phyloP scores from a whole-genome alignment of 92 coral and sea anemone genomes.

The Palythoa grandis region DNA sequence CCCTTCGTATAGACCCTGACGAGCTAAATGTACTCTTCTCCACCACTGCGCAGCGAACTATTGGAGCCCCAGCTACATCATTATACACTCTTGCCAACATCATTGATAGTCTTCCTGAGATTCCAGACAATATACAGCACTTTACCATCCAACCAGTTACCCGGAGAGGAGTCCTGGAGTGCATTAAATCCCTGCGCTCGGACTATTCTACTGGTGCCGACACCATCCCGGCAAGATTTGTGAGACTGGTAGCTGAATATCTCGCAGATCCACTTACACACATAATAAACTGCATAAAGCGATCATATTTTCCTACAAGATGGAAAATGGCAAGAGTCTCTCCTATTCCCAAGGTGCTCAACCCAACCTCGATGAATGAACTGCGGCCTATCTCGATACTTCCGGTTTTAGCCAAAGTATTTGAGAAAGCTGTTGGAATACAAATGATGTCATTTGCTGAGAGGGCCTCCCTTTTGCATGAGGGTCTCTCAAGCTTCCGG shows the following conservation, averaged over 20 bases:
- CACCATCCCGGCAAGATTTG: background rate
- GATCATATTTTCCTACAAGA: no score
- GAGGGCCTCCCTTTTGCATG: background rate
- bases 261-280: constrained; percentile 48
- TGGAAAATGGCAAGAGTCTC: no score
- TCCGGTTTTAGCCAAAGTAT: no score
- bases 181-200: constrained; percentile 10
- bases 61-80: constrained; percentile 21
- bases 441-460: no score
- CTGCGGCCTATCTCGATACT: background rate
- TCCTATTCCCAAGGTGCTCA: background rate
- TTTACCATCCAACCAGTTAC: constrained; percentile 23
- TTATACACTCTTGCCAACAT: constrained; percentile 6
- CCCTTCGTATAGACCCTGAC: no score
- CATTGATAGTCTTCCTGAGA: background rate
- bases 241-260: constrained; percentile 52
- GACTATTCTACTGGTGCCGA: constrained; percentile 62
- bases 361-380: constrained; percentile 20
- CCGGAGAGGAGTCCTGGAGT: background rate
- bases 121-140: background rate
- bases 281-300: no score
- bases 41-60: constrained; percentile 48
- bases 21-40: background rate
- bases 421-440: no score
- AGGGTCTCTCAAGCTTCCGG: constrained; percentile 39